phyloP scores from a whole-genome alignment of 2,797 vertebrate genomes.

The Triplophysa bombifrons region DNA sequence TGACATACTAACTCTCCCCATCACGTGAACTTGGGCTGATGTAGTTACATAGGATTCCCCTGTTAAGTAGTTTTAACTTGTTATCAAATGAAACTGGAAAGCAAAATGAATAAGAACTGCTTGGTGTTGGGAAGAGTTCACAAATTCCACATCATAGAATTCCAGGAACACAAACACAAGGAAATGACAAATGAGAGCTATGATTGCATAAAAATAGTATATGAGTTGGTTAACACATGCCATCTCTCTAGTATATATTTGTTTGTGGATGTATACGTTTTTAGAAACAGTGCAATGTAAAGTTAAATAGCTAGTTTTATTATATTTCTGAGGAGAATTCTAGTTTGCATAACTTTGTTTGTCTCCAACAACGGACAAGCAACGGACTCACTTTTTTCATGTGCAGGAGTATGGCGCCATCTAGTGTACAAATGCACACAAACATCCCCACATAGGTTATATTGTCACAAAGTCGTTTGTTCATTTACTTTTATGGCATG shows the following conservation, averaged over 20 bases:
- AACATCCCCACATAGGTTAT: neutral
- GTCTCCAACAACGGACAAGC: too few relatives aligned
- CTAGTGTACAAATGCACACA: neutral
- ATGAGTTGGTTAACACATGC: neutral
- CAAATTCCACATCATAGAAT: neutral
- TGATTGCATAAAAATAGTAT: neutral
- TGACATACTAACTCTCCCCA: slow-evolving; percentile 1
- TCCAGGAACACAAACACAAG: neutral
- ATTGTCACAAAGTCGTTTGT: neutral
- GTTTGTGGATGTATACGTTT: neutral
- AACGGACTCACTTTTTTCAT: neutral
- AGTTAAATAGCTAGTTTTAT: too few relatives aligned
- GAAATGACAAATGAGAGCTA: neutral
- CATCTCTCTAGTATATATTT: neutral
- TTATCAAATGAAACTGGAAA: neutral
- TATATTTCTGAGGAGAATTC: too few relatives aligned
- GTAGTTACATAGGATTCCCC: neutral
- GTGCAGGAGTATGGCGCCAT: slow-evolving; percentile 16
- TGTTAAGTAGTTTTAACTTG: neutral
- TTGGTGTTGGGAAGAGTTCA: neutral
- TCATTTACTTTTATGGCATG: neutral
- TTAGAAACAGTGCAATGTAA: too few relatives aligned
- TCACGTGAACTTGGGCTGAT: neutral
- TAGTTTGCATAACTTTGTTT: too few relatives aligned
- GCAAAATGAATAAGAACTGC: neutral